Base-by-base conservation (phyloP, 2,888 invertebrate genomes). In the Brachyptera putata region DNA sequence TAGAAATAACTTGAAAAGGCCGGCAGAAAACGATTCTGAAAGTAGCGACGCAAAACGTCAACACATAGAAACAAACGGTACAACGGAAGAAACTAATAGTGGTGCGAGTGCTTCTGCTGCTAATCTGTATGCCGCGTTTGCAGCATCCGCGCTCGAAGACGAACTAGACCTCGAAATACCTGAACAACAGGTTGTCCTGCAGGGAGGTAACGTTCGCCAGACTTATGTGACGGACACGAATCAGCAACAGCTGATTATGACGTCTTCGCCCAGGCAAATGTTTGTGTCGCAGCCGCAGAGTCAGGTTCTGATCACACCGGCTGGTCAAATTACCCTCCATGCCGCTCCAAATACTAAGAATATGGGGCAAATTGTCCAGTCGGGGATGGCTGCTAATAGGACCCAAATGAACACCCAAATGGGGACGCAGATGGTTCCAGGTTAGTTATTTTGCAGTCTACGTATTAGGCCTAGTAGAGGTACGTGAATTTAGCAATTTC, bases 61-160 rank as follows among this genome's bases (percentile, higher is more conserved):
- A 5, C 53, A 53, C 53, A 14, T 36, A 1, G 53, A 53, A 7
- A 41, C 36, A n/a, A 57, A 49, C 36, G 57, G 49, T 5, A 9
- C 1, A 7, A 24, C 30, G n/a, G 46, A 41, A 9, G 60, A 60
- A 11, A 55, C 22, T 1, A 57, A 48, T 34, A 34, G 58, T n/a
- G 58, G 46, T n/a, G 61, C 80, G 66, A 80, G 80, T 67, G 79
- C 77, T 14, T 89, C 89, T 4, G 91, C 91, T 0, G 91, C 91
- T 0, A 91, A 91, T 74, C 75, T 91, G 22, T 91, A 91, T 70
- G 91, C 91, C 0, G 91, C 91, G 25, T 79, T 91, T 53, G 91
- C 91, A 1, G 91, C 91, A 0, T 90, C 90, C 34, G 89, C 89
- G 50, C 77, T 91, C 16, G 90, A 90, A 70, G 91, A 91, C 67